Evolutionary conservation across 35 echinoderm and acorn worm genomes (phyloP).

Genomic region (Chiridota heheva): DNA sequence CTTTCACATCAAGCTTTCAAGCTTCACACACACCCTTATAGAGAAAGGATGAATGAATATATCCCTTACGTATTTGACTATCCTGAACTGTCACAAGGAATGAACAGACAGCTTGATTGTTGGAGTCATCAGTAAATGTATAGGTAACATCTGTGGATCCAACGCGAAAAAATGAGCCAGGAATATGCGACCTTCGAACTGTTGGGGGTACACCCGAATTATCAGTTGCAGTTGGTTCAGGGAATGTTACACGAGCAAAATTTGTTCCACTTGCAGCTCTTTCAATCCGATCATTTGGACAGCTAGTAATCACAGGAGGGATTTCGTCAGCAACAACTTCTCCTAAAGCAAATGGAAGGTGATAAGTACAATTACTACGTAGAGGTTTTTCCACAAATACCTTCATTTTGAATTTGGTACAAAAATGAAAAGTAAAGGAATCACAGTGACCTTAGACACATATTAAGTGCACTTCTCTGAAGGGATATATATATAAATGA

Average conservation of each 20-base stretch:
- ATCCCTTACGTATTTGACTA: conserved; percentile 2
- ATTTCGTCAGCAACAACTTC: conserved; percentile 11
- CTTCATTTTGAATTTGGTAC: no score
- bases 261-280: neutral
- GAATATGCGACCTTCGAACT: neutral
- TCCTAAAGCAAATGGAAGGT: neutral
- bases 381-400: no score
- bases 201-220: conserved; percentile 28
- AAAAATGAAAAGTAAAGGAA: no score
- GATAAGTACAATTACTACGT: no score
- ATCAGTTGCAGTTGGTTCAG: conserved; percentile 63
- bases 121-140: conserved; percentile 39
- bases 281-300: conserved; percentile 21
- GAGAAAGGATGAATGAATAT: no score
- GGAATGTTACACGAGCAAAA: conserved; percentile 15
- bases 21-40: no score
- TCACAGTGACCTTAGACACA: no score
- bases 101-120: conserved; percentile 40
- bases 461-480: no score
- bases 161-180: conserved; percentile 32
- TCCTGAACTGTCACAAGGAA: conserved; percentile 53
- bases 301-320: conserved; percentile 48
- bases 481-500: no score
- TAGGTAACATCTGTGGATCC: conserved; percentile 49
- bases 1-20: no score